Base-by-base conservation (phyloP, 2,888 invertebrate species). In the Lepidocyrtinus sp. region DNA sequence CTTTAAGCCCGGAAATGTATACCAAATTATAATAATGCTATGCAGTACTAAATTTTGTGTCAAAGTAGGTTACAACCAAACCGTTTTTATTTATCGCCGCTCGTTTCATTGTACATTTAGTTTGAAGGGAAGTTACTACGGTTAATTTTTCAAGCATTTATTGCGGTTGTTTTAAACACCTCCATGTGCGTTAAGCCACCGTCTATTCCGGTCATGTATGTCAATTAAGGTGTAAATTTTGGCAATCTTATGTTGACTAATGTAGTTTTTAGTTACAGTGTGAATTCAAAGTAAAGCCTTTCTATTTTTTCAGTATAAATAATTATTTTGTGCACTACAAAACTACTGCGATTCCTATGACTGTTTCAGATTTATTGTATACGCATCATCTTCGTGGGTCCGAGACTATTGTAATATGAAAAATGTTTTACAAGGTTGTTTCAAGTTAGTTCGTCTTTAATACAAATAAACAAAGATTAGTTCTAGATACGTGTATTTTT, bases 61-160 rank as follows among this genome's bases (percentile, higher is more conserved):
- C 75, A 75, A 75, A 75, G 46, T 75, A 75, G 75, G 75, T 75
- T 75, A 69, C 62, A 68, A 12, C 45, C n/a, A 36, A 45, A 36
- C n/a, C 55, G 62, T 62, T 26, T 59, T 71, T 71, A 22, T 46
- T 61, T 26, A 62, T 45, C n/a, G 17, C 2, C 7, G 26, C 9
- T 45, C n/a, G 36, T 65, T 65, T 64, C 2, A n/a, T n/a, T n/a
- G n/a, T n/a, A n/a, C n/a, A n/a, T n/a, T n/a, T n/a, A n/a, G n/a
- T n/a, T n/a, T n/a, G n/a, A n/a, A n/a, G n/a, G n/a, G n/a, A n/a
- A n/a, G n/a, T n/a, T n/a, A n/a, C n/a, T n/a, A n/a, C n/a, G n/a
- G n/a, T n/a, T n/a, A n/a, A n/a, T n/a, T n/a, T n/a, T n/a, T n/a
- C n/a, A n/a, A 25, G 2, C 25, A 22, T 17, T 27, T 27, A 21